Conservation (phyloP, 1,140 invertebrate genomes). For the Trialeurodes vaporariorum region DNA sequence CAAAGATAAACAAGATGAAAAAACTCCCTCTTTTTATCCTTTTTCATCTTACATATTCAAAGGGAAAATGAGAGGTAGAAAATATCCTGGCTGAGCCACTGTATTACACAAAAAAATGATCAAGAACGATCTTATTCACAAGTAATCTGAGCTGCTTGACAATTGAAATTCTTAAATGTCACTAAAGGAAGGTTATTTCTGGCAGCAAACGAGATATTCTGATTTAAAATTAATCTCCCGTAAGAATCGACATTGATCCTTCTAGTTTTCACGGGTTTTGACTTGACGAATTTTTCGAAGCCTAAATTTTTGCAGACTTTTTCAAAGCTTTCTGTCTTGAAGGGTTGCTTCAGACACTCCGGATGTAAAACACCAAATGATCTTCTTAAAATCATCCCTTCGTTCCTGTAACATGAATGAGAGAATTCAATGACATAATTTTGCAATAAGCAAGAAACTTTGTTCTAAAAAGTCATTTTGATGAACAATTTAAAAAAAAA, state of each 20-base stretch:
- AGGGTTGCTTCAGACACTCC: conserved; percentile 37
- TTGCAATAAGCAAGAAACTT: too few species aligned
- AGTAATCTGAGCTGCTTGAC: not conserved
- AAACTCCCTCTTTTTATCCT: too few species aligned
- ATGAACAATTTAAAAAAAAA: too few species aligned
- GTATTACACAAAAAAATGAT: too few species aligned
- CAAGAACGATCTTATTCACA: not conserved
- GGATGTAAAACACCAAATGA: conserved; percentile 46
- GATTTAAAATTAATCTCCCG: not conserved
- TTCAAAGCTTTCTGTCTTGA: not conserved
- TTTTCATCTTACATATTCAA: too few species aligned
- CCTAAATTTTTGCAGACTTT: not conserved
- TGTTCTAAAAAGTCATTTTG: too few species aligned
- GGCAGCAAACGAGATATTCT: not conserved
- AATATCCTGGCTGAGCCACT: too few species aligned
- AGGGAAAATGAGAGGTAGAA: too few species aligned
- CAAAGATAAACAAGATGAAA: too few species aligned
- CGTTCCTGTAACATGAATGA: conserved; percentile 32
- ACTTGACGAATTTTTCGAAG: not conserved
- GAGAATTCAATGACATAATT: too few species aligned
- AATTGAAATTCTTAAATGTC: not conserved
- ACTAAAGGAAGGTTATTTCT: not conserved
- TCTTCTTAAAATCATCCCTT: conserved; percentile 41
- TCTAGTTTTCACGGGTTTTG: not conserved
- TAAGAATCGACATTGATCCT: not conserved